Conservation (phyloP, 1,140 invertebrate genomes). For the Chironomus striatipennis region DNA sequence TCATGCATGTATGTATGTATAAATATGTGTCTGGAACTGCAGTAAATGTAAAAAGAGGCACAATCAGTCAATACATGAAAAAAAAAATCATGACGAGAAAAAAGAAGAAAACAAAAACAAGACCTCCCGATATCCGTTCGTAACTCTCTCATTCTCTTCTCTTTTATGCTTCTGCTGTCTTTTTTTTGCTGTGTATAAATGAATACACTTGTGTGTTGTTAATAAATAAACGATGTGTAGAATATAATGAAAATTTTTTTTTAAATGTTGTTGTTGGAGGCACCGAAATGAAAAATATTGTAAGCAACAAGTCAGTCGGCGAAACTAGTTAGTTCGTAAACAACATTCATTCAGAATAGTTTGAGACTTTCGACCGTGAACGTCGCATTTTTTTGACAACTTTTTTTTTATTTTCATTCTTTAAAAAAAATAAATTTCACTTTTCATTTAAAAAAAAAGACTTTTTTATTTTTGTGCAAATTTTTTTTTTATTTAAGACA, state of each 20-base stretch:
- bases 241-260: neutral
- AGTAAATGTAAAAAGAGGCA: too few relatives aligned
- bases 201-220: neutral
- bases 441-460: neutral
- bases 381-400: neutral
- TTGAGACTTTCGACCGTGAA: slow-evolving; percentile 15
- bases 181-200: neutral
- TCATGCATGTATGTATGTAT: too few relatives aligned
- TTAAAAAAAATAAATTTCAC: neutral
- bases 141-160: too few relatives aligned
- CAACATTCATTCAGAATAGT: slow-evolving; percentile 22
- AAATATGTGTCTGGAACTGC: too few relatives aligned
- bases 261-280: neutral
- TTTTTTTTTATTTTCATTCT: neutral
- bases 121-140: too few relatives aligned
- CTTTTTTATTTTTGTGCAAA: neutral
- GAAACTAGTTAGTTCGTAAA: slow-evolving; percentile 21
- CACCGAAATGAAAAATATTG: slow-evolving; percentile 9
- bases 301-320: slow-evolving; percentile 22
- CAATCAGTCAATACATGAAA: too few relatives aligned
- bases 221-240: slow-evolving; percentile 17
- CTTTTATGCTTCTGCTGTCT: too few relatives aligned
- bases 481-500: too few relatives aligned
- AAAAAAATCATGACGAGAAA: too few relatives aligned
- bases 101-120: too few relatives aligned